Base-by-base conservation (phyloP, 2,797 vertebrate species). In the Fistularia tabacaria region DNA sequence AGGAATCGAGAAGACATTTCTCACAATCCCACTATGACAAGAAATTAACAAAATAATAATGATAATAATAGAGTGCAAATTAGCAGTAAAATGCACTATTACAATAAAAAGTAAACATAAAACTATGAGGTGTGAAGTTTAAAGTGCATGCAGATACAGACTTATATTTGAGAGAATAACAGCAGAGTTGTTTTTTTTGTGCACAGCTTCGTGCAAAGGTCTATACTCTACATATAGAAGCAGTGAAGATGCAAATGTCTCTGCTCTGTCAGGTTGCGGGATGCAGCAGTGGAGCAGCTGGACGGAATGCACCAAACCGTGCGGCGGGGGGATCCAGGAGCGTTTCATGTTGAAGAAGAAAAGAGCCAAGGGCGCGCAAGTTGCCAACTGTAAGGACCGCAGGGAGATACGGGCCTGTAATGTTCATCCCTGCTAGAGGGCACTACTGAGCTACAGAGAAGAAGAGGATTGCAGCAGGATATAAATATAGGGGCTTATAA, bases 401-500 rank as follows among this genome's bases (percentile, higher is more conserved):
- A 97, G 91, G 81, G 95, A 98, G 87, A 91, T 93, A 61, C 93
- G 94, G 44, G 93, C 93, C 12, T 99, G 96, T 79, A 96, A 95
- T 0, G 88, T 93, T 71, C 91, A 94, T 43, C 85, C 91, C 46
- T 99, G 96, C 91, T 98, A 95, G 89, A 65, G 65, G 62, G 58
- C 68, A 52, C 69, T 56, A 46, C 62, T 73, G 54, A 69, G 73
- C 41, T 41, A 46, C 4, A 51, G 46, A 57, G 41, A 51, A 10
- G 14, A 36, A 40, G 36, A 53, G 69, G 46, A 47, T 25, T 10
- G 46, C 6, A 10, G 25, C 6, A 8, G 25, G 45, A 12, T 36
- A 0, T 40, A 8, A 59, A 44, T 36, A 64, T 15, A 14, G 46
- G 36, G 44, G 61, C 69, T 65, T 7, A 54, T 70, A 56, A 46